Evolutionary conservation across 2,888 invertebrate genomes (phyloP), one percentile per base, ranked within the genome.

Genomic region (Mythimna loreyi): DNA sequence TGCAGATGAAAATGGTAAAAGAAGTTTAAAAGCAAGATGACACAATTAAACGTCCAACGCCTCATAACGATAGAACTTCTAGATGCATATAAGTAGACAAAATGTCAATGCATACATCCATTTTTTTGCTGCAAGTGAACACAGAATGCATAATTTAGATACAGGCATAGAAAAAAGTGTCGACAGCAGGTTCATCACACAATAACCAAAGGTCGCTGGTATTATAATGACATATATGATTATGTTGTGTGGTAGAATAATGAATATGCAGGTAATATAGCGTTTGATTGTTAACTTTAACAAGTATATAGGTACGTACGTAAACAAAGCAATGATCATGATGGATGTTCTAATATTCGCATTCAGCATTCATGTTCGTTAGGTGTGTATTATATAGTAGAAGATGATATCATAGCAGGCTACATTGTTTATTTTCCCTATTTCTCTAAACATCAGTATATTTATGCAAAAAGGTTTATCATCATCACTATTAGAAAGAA

Each of bases 61-160:
- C 21, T 45, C 6, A 40, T 21, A 47, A 13, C 25, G 49, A 55
- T 40, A 4, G 47, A 64, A 71, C 49, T 36, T 1, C 52, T 8
- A 52, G 3, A 40, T 19, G 7, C 8, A 2, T 45, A 3, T n/a
- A 7, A 28, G 13, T 52, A 33, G 23, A 36, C 43, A 50, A 16
- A 23, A 45, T 65, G 19, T 40, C 30, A 67, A 52, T 33, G 63
- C 36, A 68, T 28, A 45, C 55, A 55, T 43, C 19, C 16, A 33
- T 40, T 19, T 81, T 77, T 72, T 80, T 72, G 25, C 53, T 49
- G 16, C 50, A 56, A 66, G 58, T 84, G 86, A 84, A 81, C 81
- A 89, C 87, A 89, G 88, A 89, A 85, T 86, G 78, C 86, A 87
- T 89, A 90, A 90, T 90, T 90, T 90, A 84, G 83, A 83, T 65